These are phyloP conservation scores for Falco biarmicus DNA, from an alignment of 2,797 vertebrate genomes.

Conservation along the genomic window DNA sequence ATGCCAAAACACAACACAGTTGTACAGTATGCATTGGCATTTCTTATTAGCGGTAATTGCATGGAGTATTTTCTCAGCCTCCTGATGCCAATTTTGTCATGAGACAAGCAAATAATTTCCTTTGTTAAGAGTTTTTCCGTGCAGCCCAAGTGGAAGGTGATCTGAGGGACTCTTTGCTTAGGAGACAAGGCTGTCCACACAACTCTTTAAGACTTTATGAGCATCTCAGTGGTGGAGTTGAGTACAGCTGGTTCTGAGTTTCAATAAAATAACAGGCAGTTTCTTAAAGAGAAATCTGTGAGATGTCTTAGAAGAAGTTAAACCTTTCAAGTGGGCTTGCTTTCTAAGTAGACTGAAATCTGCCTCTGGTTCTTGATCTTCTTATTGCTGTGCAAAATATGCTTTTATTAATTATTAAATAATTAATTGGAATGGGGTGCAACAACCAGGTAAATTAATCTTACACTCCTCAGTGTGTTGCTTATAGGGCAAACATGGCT, in stretches of 20 bases:
- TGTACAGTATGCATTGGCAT: neutral
- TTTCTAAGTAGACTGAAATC: neutral
- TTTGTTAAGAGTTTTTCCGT: neutral
- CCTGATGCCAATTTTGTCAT: neutral
- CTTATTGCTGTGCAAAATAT: neutral
- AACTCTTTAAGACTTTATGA: neutral
- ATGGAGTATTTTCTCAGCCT: neutral
- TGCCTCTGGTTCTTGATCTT: neutral
- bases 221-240: neutral
- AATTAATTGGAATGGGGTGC: neutral
- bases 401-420: neutral
- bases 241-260: neutral
- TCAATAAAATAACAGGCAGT: neutral
- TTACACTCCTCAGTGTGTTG: neutral
- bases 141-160: neutral
- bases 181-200: neutral
- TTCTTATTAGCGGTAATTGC: neutral
- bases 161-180: neutral
- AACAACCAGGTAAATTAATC: neutral
- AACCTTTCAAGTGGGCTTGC: neutral
- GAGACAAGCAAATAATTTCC: neutral
- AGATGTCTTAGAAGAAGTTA: neutral
- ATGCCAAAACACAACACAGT: neutral
- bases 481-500: neutral
- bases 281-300: neutral